phyloP scores from a whole-genome alignment of 2,797 vertebrate genomes.

The Merluccius polli region DNA sequence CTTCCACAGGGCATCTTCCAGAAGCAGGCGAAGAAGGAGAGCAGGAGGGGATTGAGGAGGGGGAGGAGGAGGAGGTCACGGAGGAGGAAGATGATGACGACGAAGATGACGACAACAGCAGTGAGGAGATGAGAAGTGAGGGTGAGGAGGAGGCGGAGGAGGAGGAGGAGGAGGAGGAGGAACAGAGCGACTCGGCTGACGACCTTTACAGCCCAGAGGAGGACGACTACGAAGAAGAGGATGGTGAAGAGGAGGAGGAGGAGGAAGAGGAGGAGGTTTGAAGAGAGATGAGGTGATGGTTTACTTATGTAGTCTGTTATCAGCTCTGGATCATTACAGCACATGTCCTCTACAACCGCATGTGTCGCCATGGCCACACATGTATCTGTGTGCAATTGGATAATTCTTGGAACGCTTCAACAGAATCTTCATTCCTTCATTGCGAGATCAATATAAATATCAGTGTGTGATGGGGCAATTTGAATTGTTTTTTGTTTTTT shows the following conservation, averaged over 20 bases:
- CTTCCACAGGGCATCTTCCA: constrained; percentile 37
- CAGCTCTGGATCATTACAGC: neutral
- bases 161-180: constrained; percentile 35
- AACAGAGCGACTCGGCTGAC: constrained; percentile 39
- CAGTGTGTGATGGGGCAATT: neutral
- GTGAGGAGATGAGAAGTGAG: constrained; percentile 55
- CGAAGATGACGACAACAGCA: constrained; percentile 55
- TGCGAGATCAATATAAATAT: neutral
- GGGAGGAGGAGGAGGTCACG: constrained; percentile 47
- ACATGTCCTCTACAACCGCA: neutral
- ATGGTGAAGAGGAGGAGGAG: constrained; percentile 25
- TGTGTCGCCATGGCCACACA: neutral
- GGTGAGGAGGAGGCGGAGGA: constrained; percentile 58
- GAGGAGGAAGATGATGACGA: constrained; percentile 45
- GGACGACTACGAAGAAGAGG: constrained; percentile 56
- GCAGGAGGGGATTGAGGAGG: constrained; percentile 11
- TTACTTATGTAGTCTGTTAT: constrained; percentile 9
- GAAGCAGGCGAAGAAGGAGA: neutral
- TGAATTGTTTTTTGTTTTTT: neutral
- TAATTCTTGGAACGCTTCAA: neutral
- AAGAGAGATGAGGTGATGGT: constrained; percentile 22
- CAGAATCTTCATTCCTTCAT: neutral
- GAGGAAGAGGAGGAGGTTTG: constrained; percentile 10
- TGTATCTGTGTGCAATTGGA: neutral
- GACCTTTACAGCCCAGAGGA: constrained; percentile 51